Conservation (phyloP, 2,888 invertebrate genomes). For the Lacanobia oleracea region DNA sequence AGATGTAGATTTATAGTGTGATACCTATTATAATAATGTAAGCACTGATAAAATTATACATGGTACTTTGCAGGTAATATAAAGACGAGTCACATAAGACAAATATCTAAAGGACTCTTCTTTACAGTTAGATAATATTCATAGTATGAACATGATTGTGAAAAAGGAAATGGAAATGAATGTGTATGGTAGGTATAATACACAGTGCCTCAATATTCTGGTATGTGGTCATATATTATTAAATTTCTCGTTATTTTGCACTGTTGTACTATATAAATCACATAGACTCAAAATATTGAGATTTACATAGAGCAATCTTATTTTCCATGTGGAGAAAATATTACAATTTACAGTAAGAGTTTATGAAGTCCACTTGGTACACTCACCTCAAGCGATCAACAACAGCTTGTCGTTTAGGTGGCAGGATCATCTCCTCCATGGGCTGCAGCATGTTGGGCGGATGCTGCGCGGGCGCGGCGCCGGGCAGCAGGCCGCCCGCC, state of each 20-base stretch:
- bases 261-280: not conserved
- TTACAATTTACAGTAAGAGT: constrained; percentile 1
- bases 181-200: not conserved
- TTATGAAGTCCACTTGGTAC: not conserved
- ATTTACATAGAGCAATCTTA: not conserved
- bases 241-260: not conserved
- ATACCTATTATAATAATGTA: not conserved
- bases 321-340: constrained; percentile 5
- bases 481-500: constrained; percentile 92
- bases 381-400: constrained; percentile 94
- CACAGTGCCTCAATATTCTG: not conserved
- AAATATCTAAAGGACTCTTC: constrained; percentile 1
- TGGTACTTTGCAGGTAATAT: not conserved
- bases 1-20: no score
- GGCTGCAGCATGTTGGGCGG: constrained; percentile 92
- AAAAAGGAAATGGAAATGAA: not conserved
- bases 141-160: not conserved
- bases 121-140: not conserved
- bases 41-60: constrained; percentile 11
- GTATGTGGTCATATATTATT: not conserved
- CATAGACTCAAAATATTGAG: not conserved
- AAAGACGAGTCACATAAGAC: constrained; percentile 1
- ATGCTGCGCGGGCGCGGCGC: constrained; percentile 90
- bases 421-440: constrained; percentile 93
- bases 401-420: constrained; percentile 95